Conservation (phyloP, 1,140 invertebrate genomes). For the Rhyacophila brunnea region DNA sequence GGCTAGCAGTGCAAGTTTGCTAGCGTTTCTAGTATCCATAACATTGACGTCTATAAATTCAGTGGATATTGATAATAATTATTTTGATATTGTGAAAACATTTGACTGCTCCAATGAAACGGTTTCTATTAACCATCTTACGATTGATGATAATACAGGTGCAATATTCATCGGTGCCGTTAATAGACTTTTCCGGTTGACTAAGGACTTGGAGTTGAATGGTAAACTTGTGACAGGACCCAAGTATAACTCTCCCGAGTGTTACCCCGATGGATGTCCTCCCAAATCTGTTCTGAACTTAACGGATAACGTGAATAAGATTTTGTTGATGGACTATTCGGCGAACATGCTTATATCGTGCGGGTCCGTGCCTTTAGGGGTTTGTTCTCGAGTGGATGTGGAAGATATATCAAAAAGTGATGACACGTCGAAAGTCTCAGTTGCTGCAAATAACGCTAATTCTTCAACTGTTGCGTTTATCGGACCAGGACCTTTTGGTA, state of each 20-base stretch:
- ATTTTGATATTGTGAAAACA: conserved; percentile 62
- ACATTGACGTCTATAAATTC: too few relatives aligned
- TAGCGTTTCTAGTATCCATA: too few relatives aligned
- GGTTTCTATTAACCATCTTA: conserved; percentile 76
- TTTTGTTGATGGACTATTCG: conserved; percentile 90
- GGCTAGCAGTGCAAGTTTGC: too few relatives aligned
- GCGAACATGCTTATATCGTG: conserved; percentile 89
- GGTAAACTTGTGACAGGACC: conserved; percentile 85
- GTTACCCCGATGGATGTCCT: conserved; percentile 82
- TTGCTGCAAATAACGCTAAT: conserved; percentile 92
- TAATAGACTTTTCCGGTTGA: conserved; percentile 90
- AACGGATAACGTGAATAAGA: conserved; percentile 94
- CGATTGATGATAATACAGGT: conserved; percentile 89
- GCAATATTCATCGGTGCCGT: conserved; percentile 91
- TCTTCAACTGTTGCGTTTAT: conserved; percentile 97
- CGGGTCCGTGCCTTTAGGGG: conserved; percentile 87
- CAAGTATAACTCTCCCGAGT: conserved; percentile 83
- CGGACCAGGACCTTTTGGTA: conserved; percentile 86
- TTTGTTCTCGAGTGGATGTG: conserved; percentile 84
- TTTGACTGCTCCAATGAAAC: conserved; percentile 61
- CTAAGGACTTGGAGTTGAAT: conserved; percentile 77
- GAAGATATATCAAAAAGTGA: conserved; percentile 84
- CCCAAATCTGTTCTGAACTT: conserved; percentile 66
- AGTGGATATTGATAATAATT: too few relatives aligned
- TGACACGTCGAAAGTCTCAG: conserved; percentile 79